Conservation (phyloP, 2,888 invertebrate genomes). For the Hirtodrosophila cameraria region DNA sequence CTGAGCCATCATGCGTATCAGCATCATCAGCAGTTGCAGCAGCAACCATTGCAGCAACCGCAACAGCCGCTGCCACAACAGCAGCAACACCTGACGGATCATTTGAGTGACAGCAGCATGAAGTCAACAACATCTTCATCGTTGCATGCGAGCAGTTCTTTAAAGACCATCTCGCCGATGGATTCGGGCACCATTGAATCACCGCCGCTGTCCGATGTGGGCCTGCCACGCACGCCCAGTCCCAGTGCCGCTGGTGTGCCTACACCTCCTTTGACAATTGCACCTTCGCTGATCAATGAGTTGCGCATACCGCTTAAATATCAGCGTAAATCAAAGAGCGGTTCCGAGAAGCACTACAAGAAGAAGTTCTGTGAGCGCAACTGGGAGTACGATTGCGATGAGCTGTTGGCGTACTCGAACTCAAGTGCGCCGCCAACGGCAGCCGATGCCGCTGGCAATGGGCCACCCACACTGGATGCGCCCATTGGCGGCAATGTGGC, state of each 20-base stretch:
- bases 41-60: conserved; percentile 44
- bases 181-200: conserved; percentile 84
- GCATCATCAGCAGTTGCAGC: conserved; percentile 73
- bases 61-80: conserved; percentile 81
- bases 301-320: conserved; percentile 86
- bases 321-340: conserved; percentile 85
- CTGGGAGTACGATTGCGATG: conserved; percentile 86
- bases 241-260: conserved; percentile 81
- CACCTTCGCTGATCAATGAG: conserved; percentile 65
- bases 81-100: conserved; percentile 68
- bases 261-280: conserved; percentile 78
- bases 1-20: conserved; percentile 59
- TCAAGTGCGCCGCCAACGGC: conserved; percentile 73
- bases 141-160: conserved; percentile 56
- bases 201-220: conserved; percentile 85
- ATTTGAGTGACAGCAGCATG: conserved; percentile 81
- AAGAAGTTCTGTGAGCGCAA: conserved; percentile 93
- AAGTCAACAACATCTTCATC: conserved; percentile 76
- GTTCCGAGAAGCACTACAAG: conserved; percentile 89
- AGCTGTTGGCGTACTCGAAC: conserved; percentile 78
- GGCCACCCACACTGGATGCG: conserved; percentile 47
- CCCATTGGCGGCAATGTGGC: conserved; percentile 8
- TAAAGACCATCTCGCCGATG: conserved; percentile 82
- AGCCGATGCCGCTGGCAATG: conserved; percentile 81
- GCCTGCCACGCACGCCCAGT: conserved; percentile 83